Conservation (phyloP, 1,140 invertebrate species). For the Tetramorium parvispinum region DNA sequence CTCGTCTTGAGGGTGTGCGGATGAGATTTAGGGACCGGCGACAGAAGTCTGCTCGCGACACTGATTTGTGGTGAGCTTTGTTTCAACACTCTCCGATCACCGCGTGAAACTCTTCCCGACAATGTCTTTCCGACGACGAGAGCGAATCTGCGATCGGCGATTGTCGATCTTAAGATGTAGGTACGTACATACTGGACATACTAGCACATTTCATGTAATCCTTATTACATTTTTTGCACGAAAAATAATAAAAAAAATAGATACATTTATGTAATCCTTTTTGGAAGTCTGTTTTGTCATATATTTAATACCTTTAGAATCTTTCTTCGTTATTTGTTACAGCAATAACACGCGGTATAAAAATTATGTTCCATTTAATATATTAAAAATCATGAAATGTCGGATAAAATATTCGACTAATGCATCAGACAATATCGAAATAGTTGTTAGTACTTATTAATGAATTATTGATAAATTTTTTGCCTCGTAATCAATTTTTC, state of each 20-base stretch:
- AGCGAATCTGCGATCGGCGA: not conserved
- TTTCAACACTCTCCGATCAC: conserved; percentile 80
- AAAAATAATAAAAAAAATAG: not conserved
- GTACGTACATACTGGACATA: not conserved
- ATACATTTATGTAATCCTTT: not conserved
- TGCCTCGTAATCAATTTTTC: not conserved
- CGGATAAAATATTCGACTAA: not conserved
- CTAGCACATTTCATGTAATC: not conserved
- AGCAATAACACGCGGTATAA: not conserved
- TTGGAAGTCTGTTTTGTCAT: not conserved
- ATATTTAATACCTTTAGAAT: not conserved
- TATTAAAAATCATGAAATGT: not conserved
- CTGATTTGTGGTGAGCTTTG: conserved; percentile 86
- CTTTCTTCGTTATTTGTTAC: not conserved
- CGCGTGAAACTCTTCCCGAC: conserved; percentile 53
- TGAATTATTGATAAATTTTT: not conserved
- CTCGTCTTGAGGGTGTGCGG: conserved; percentile 85
- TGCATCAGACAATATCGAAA: not conserved
- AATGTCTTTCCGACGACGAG: conserved; percentile 1
- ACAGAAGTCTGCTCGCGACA: conserved; percentile 85
- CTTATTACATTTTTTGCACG: not conserved
- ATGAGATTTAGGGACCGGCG: conserved; percentile 85
- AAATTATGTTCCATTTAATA: not conserved
- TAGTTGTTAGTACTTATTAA: not conserved
- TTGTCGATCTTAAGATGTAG: not conserved